These are phyloP conservation scores for Tachyglossus aculeatus DNA, from an alignment of 2,797 vertebrate species.

Conservation along the genomic window DNA sequence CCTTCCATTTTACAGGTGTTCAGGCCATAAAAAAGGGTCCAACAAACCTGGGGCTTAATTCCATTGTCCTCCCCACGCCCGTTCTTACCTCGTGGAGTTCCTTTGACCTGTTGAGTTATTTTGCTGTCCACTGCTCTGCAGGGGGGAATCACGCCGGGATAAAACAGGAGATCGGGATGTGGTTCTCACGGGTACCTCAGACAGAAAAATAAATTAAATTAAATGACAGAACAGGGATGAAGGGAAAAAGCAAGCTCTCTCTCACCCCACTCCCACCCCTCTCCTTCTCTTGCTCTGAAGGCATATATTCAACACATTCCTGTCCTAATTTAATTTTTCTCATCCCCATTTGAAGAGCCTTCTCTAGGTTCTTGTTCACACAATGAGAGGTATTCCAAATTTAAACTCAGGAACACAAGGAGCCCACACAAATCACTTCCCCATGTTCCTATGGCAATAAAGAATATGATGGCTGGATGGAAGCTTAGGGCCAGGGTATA, in stretches of 20 bases:
- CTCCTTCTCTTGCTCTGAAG: too few species aligned
- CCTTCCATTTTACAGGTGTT: not conserved
- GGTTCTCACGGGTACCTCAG: conserved; percentile 93
- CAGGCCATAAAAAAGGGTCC: fast-evolving
- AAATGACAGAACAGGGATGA: not conserved
- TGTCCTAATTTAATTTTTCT: too few species aligned
- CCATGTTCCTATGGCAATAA: conserved; percentile 41
- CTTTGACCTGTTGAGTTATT: conserved; percentile 86
- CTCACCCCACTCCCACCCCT: too few species aligned
- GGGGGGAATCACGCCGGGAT: conserved; percentile 92
- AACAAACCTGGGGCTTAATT: too few species aligned
- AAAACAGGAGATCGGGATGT: conserved; percentile 93
- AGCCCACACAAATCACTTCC: conserved; percentile 46
- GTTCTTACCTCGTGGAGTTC: conserved; percentile 82
- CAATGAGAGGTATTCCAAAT: conserved; percentile 23
- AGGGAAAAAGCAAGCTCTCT: conserved; percentile 20
- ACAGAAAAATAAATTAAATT: conserved; percentile 32
- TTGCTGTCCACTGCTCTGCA: conserved; percentile 87
- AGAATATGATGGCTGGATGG: conserved; percentile 55
- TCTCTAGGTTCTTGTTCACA: conserved; percentile 27
- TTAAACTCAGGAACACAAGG: conserved; percentile 29
- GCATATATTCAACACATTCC: not conserved
- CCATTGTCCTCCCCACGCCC: too few species aligned
- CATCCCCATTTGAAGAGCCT: not conserved
- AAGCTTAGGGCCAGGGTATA: conserved; percentile 59